These are phyloP conservation scores for Heterochromis multidens DNA, from an alignment of 2,113 vertebrate species.

Conservation along the genomic window DNA sequence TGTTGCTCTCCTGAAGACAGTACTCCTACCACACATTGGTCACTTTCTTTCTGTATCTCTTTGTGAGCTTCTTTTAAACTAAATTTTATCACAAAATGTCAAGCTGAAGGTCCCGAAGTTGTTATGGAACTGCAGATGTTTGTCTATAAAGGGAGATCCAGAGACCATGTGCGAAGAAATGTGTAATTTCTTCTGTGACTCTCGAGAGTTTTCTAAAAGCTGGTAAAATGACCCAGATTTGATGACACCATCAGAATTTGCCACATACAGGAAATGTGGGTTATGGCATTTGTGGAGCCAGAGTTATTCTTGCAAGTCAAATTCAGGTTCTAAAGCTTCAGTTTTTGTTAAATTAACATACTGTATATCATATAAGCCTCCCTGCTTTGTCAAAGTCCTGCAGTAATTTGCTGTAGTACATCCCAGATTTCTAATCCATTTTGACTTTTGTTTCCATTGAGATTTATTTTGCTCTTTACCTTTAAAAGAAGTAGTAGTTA, in stretches of 20 bases:
- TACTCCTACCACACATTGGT: background rate
- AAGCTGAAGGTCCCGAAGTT: background rate
- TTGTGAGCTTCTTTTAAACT: background rate
- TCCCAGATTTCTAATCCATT: background rate
- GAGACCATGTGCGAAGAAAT: background rate
- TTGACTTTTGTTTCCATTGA: background rate
- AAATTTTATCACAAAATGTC: background rate
- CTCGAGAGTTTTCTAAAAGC: background rate
- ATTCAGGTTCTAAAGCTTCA: background rate
- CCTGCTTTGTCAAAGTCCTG: background rate
- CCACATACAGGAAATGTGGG: background rate
- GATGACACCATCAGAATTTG: background rate
- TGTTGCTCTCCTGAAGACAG: background rate
- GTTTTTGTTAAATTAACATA: background rate
- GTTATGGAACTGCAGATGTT: background rate
- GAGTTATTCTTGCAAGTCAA: background rate
- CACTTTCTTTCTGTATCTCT: background rate
- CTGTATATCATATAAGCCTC: background rate
- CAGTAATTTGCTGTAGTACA: background rate
- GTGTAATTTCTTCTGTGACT: background rate
- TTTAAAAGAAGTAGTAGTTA: background rate
- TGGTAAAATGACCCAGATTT: background rate
- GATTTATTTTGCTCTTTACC: background rate
- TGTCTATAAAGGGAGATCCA: background rate
- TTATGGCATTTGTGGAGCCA: background rate